Conservation (phyloP, 2,888 invertebrate genomes). For the Tenodera sinensis region DNA sequence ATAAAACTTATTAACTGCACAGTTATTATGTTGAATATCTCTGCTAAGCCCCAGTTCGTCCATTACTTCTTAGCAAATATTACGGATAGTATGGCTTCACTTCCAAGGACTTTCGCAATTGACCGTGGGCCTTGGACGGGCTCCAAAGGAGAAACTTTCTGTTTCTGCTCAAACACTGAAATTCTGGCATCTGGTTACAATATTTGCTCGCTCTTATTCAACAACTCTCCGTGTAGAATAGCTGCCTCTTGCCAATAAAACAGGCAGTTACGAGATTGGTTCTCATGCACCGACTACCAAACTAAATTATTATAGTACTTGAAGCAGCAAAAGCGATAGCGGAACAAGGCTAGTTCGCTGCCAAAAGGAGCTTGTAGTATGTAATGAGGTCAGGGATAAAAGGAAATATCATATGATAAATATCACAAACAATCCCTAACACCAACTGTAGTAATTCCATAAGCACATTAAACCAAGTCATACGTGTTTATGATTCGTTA, state of each 20-base stretch:
- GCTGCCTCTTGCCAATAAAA: neutral
- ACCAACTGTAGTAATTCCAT: too few relatives aligned
- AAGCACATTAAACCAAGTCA: too few relatives aligned
- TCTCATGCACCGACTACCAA: neutral
- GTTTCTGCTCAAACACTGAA: neutral
- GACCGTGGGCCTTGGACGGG: neutral
- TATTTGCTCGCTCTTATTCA: neutral
- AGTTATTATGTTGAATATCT: too few relatives aligned
- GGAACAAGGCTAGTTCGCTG: neutral
- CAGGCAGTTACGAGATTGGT: neutral
- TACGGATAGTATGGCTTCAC: neutral
- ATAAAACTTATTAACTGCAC: too few relatives aligned
- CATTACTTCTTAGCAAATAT: too few relatives aligned
- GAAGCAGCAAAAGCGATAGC: neutral
- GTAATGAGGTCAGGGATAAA: neutral
- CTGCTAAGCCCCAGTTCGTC: too few relatives aligned
- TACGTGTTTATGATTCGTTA: too few relatives aligned
- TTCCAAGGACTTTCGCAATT: neutral
- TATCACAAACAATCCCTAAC: neutral
- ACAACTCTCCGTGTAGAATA: neutral
- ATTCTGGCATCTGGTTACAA: neutral
- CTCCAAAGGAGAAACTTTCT: neutral
- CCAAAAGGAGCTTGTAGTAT: neutral
- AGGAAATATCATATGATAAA: neutral
- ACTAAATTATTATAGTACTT: neutral